Base-by-base conservation (phyloP, 2,113 vertebrate genomes). In the Felis catus region DNA sequence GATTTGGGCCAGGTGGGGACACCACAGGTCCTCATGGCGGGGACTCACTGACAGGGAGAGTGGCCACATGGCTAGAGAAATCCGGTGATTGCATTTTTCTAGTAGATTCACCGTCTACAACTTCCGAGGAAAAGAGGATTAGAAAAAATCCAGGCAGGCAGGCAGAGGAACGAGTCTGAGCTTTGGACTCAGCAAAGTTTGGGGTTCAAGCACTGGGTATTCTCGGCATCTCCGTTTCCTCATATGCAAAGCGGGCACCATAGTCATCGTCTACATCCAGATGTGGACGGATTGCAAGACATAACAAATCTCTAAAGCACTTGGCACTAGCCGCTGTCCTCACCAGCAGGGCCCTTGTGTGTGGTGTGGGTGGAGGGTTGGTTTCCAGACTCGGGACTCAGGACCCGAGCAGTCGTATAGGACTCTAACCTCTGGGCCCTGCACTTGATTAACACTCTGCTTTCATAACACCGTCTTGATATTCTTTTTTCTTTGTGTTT, bases 331-430 rank as follows among this genome's bases (percentile, higher is more conserved):
- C 12, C 9, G 89, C 5, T 4, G 11, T 0, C 0, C 65, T 36
- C 51, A 61, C 29, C 33, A 55, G 66, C 16, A 7, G 79, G 53
- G 36, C 0, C 48, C 36, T 16, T 0, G 25, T 27, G 39, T 11
- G 21, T n/a, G 45, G 33, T 0, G 0, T 2, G 7, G 15, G 76
- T 6, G 29, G 21, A 10, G 7, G 55, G 36, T 16, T 0, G 5
- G 31, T 71, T 68, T 70, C 36, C 0, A 7, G 51, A 15, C 4
- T 2, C 0, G 53, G 6, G 48, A 45, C 73, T 29, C 41, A 8
- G 73, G 73, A 29, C 19, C 66, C 4, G 7, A 4, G 53, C 29
- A 12, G 9, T 25, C 1, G 0, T n/a, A 7, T 4, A 1, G 39
- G 45, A 19, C 10, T 23, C 21, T 21, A 0, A 0, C 0, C 45